Conservation (phyloP, 2,113 vertebrate genomes). For the Marmota monax region DNA sequence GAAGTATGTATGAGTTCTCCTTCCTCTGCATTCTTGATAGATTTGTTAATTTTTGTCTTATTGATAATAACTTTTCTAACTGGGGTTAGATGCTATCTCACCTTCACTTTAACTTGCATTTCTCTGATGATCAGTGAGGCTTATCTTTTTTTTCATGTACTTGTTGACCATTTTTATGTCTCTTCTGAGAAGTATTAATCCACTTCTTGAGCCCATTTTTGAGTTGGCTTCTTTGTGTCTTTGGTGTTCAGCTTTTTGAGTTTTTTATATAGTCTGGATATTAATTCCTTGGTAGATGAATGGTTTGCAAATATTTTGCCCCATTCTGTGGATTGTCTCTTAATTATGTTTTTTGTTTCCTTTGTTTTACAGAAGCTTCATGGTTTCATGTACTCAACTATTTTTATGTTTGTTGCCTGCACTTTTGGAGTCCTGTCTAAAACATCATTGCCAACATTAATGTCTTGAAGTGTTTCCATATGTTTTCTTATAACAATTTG, state of each 20-base stretch:
- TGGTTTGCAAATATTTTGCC: not conserved
- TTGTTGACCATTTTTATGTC: not conserved
- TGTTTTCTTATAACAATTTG: not conserved
- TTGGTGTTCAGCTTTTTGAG: too few species aligned
- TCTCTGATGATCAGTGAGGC: not conserved
- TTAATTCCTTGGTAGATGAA: not conserved
- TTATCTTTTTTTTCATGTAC: not conserved
- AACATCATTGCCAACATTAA: not conserved
- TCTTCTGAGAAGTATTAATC: too few species aligned
- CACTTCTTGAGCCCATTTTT: too few species aligned
- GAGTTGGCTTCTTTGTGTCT: too few species aligned
- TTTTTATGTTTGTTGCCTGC: not conserved
- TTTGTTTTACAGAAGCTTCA: not conserved
- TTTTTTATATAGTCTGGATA: too few species aligned
- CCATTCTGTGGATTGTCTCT: not conserved
- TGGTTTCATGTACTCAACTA: not conserved
- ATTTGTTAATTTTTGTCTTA: too few species aligned
- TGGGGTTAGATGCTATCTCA: not conserved
- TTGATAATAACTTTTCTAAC: too few species aligned
- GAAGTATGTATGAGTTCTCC: too few species aligned
- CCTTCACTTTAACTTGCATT: not conserved
- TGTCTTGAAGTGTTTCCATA: not conserved
- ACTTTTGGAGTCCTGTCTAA: not conserved
- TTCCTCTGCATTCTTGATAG: not conserved
- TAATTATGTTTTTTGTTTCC: not conserved